phyloP scores from a whole-genome alignment of 2,113 vertebrate genomes.

The Protobothrops flavoviridis region DNA sequence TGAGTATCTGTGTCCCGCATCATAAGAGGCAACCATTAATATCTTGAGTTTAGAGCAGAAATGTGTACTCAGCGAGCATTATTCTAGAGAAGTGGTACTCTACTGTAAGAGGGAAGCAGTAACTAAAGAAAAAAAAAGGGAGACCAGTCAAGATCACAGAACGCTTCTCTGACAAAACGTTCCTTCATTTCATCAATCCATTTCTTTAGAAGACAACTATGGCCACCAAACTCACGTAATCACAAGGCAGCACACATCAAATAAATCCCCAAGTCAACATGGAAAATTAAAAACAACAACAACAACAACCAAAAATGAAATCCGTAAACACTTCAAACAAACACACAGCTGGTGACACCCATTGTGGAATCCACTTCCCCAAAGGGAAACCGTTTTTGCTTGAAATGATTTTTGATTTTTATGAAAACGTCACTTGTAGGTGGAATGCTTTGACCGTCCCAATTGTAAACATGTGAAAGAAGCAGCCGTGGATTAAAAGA shows the following conservation, averaged over 20 bases:
- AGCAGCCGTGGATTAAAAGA: neutral
- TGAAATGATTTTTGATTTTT: neutral
- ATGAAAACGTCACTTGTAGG: too few species aligned
- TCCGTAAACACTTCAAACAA: neutral
- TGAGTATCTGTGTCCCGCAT: neutral
- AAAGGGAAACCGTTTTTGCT: neutral
- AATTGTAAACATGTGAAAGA: neutral
- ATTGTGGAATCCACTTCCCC: neutral
- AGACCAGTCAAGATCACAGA: neutral
- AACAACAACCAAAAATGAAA: neutral
- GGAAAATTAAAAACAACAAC: neutral
- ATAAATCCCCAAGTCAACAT: neutral
- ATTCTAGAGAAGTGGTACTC: neutral
- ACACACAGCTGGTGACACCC: neutral
- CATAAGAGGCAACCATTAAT: neutral
- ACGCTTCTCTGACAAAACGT: neutral
- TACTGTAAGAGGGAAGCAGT: neutral
- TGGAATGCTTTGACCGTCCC: neutral
- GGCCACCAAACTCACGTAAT: neutral
- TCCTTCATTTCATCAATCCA: neutral
- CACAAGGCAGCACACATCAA: neutral
- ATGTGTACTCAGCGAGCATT: neutral
- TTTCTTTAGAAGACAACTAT: neutral
- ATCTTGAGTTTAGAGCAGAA: neutral
- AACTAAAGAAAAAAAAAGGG: neutral